Evolutionary conservation across 2,797 vertebrate genomes (phyloP), one percentile per base, ranked within the genome.

Genomic region (Sebastes ruberrimus): DNA sequence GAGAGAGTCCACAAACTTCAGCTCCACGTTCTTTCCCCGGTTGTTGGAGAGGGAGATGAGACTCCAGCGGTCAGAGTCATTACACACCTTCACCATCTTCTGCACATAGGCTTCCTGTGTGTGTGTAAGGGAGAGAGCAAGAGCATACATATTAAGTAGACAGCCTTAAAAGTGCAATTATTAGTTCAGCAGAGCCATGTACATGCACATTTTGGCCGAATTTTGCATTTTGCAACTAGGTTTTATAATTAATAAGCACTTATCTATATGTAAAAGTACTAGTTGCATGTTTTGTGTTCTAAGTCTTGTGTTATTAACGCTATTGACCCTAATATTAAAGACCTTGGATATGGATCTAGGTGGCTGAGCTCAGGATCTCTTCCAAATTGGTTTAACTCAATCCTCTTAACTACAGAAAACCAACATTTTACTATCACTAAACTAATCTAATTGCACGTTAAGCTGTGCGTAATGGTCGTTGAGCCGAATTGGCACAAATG

Each of bases 51-150:
- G 95, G 35, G 98, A 99, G 93, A 99, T 99, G 84, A 99, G 98
- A 94, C 98, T 99, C 98, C 98, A 99, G 62, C 98, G 97, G 93
- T 99, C 98, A 0, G 97, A 99, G 93, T 99, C 99, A 76, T 99
- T 99, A 91, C 97, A 99, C 88, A 99, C 99, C 95, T 99, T 99
- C 86, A 99, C 99, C 99, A 99, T 99, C 96, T 99, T 99, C 96
- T 99, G 99, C 91, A 99, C 99, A 67, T 99, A 99, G 76, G 98
- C 99, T 86, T 99, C 99, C 98, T 94, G 28, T 16, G 72, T 68
- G 75, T 55, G 49, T 42, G 23, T 35, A 35, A 9, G 65, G 10
- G 23, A 32, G 33, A 70, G 30, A 75, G 63, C 62, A 25, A 57
- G 14, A 82, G 28, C 22, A 60, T 6, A 68, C 23, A 73, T 42